Evolutionary conservation across 2,888 invertebrate genomes (phyloP).

Genomic region (Drosophila greeni): DNA sequence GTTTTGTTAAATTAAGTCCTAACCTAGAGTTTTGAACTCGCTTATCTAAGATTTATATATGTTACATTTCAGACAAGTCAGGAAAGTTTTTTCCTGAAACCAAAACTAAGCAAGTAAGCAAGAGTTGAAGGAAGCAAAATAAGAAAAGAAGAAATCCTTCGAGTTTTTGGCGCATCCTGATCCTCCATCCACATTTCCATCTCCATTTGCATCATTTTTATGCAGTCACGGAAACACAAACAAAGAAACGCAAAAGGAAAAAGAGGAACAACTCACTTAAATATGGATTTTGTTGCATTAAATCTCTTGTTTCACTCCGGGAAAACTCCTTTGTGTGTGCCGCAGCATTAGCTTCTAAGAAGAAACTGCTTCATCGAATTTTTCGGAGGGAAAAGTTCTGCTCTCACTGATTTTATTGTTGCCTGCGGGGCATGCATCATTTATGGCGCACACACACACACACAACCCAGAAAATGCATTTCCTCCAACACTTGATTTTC

Average conservation of each 20-base stretch:
- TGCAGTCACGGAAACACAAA: conserved; percentile 23
- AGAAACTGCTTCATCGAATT: conserved; percentile 11
- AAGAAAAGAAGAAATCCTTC: neutral
- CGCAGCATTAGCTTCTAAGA: conserved; percentile 12
- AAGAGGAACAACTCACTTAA: conserved; percentile 11
- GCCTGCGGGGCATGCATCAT: conserved; percentile 53
- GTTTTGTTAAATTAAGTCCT: neutral
- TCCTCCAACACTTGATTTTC: conserved; percentile 46
- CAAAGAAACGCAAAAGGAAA: conserved; percentile 11
- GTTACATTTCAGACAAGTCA: neutral
- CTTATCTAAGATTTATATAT: neutral
- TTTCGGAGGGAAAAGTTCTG: conserved; percentile 15
- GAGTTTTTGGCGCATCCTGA: neutral
- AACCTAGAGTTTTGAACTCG: too few relatives aligned
- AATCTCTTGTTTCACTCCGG: conserved; percentile 26
- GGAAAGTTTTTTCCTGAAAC: neutral
- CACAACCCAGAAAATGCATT: conserved; percentile 39
- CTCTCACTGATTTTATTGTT: conserved; percentile 34
- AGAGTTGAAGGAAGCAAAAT: neutral
- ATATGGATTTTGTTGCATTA: conserved; percentile 37
- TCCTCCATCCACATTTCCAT: neutral
- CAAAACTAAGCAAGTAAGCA: neutral
- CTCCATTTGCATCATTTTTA: conserved; percentile 30
- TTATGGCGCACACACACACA: conserved; percentile 40
- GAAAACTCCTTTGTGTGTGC: conserved; percentile 1